Conservation (phyloP, 35 echinoderm and acorn worm species). For the Apostichopus californicus region DNA sequence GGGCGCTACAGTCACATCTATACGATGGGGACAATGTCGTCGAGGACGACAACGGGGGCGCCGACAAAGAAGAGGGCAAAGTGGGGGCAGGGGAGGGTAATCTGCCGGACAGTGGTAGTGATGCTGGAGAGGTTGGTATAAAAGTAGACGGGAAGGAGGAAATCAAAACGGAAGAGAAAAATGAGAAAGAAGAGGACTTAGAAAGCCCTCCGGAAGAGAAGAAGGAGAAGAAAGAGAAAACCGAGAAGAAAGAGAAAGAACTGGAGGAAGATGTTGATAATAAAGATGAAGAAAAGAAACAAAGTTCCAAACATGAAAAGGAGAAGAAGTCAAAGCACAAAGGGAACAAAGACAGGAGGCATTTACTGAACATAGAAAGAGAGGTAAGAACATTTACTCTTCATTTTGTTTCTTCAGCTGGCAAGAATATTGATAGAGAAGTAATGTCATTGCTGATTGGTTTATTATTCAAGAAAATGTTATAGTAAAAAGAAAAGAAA, state of each 20-base stretch:
- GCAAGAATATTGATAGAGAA: too few relatives aligned
- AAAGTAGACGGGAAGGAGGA: not conserved
- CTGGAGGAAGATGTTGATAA: not conserved
- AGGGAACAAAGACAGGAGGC: not conserved
- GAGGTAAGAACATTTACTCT: not conserved
- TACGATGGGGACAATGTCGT: conserved; percentile 6
- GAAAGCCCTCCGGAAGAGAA: not conserved
- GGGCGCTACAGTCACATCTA: conserved; percentile 28
- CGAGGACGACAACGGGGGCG: not conserved
- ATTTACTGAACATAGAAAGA: not conserved
- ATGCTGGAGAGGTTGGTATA: not conserved
- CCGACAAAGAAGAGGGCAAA: not conserved
- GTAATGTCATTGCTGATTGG: too few relatives aligned
- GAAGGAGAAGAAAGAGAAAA: not conserved
- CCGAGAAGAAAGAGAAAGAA: not conserved
- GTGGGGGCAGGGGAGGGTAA: not conserved
- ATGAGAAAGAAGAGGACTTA: not conserved
- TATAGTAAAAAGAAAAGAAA: too few relatives aligned
- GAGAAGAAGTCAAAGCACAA: not conserved
- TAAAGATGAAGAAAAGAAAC: not conserved
- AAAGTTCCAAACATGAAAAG: not conserved
- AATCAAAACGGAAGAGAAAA: not conserved
- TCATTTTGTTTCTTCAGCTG: not conserved
- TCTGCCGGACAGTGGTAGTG: not conserved
- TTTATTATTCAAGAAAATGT: too few relatives aligned